Conservation (phyloP, 2,888 invertebrate species). For the Drosophila demipolita region DNA sequence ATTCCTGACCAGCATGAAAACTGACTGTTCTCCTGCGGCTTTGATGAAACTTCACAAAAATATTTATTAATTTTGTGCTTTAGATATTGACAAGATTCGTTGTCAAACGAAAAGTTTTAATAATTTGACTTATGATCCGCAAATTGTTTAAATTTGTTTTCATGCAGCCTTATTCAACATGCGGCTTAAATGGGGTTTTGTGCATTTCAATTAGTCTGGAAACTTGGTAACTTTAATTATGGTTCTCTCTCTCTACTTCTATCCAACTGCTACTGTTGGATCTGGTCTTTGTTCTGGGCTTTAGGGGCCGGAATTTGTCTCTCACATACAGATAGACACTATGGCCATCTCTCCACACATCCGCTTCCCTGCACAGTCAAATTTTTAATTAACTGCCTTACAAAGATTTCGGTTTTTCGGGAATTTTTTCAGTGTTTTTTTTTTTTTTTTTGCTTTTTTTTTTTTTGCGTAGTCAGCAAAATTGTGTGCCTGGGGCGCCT, state of each 20-base stretch:
- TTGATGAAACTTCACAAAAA: neutral
- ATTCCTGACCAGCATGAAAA: neutral
- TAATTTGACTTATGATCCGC: neutral
- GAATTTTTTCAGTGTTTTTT: slow-evolving; percentile 16
- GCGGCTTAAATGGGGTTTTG: slow-evolving; percentile 1
- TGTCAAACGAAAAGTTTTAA: neutral
- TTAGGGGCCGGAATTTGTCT: slow-evolving; percentile 13
- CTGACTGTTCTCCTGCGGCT: neutral
- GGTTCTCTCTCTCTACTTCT: neutral
- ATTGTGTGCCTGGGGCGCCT: slow-evolving; percentile 46
- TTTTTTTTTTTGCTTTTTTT: slow-evolving; percentile 16
- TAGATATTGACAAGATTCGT: neutral
- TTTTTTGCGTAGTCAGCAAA: slow-evolving; percentile 30
- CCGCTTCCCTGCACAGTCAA: slow-evolving; percentile 34
- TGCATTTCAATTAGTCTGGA: slow-evolving; percentile 18
- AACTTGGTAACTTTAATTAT: slow-evolving; percentile 42
- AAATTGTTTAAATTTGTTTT: neutral
- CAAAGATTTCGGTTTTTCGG: slow-evolving; percentile 70
- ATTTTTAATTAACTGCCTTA: slow-evolving; percentile 76
- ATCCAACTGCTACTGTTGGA: neutral
- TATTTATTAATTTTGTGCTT: neutral
- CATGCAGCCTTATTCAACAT: neutral
- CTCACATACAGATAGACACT: slow-evolving; percentile 6
- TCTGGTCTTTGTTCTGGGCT: slow-evolving; percentile 29
- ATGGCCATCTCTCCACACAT: slow-evolving; percentile 3